A percentile compares a stretch with the other conserved stretches of the same genome.
Evolutionary conservation across 2,888 invertebrate species (phyloP).

Genomic region (Dendrolimus houi): DNA sequence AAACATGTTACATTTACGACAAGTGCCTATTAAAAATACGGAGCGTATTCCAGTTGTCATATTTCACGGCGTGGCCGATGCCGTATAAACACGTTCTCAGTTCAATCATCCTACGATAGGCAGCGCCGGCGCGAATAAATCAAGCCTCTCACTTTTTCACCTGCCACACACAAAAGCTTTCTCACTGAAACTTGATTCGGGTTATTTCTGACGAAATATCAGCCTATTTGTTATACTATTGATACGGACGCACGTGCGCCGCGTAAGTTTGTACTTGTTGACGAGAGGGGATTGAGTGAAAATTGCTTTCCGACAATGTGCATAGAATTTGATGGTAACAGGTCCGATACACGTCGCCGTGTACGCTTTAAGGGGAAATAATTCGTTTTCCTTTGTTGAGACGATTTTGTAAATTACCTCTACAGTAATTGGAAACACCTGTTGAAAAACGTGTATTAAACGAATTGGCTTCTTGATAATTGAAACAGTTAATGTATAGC

Average conservation of each 20-base stretch:
- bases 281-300: conserved; percentile 69
- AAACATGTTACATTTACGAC: conserved; percentile 12
- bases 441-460: background rate
- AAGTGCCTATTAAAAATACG: conserved; percentile 23
- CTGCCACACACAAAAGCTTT: conserved; percentile 75
- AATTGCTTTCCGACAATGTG: conserved; percentile 69
- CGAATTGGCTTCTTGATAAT: background rate
- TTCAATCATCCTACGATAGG: conserved; percentile 72
- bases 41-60: conserved; percentile 60
- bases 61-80: conserved; percentile 62
- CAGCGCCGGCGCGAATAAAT: conserved; percentile 72
- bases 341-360: conserved; percentile 24
- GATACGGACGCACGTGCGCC: conserved; percentile 69
- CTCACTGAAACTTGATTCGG: conserved; percentile 74
- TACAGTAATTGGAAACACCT: background rate
- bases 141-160: conserved; percentile 74
- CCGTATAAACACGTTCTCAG: conserved; percentile 70
- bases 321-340: conserved; percentile 65
- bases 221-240: conserved; percentile 76
- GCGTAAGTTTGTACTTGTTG: conserved; percentile 73
- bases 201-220: conserved; percentile 76
- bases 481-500: too few species aligned
- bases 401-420: conserved; percentile 5
- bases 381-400: conserved; percentile 16
- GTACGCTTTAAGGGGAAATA: conserved; percentile 18